Conservation (phyloP, 2,797 vertebrate species). For the Sciaenops ocellatus region DNA sequence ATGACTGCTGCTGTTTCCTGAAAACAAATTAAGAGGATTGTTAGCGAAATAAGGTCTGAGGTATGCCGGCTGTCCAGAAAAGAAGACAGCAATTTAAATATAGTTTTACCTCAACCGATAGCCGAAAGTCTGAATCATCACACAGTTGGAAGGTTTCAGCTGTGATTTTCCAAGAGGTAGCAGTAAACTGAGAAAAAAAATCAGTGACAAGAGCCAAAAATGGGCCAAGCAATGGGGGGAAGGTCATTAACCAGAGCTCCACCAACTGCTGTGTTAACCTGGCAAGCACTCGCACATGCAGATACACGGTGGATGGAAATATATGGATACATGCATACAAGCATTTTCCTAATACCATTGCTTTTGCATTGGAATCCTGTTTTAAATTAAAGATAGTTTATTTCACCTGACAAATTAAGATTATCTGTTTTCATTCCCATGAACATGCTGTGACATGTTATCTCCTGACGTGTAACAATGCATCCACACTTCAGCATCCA, state of each 20-base stretch:
- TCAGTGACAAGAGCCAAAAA: constrained; percentile 42
- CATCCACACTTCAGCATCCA: background rate
- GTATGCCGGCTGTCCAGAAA: constrained; percentile 4
- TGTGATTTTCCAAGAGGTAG: constrained; percentile 53
- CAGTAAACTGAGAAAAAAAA: constrained; percentile 52
- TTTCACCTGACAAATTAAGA: background rate
- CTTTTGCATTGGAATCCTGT: no score
- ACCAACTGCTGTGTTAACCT: constrained; percentile 54
- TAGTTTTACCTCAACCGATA: constrained; percentile 31
- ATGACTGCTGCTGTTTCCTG: constrained; percentile 18
- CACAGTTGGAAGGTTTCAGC: constrained; percentile 45
- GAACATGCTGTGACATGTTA: background rate
- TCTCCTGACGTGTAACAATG: background rate
- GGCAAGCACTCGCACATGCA: constrained; percentile 36
- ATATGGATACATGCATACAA: background rate
- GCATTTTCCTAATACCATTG: constrained; percentile 5
- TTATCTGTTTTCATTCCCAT: background rate
- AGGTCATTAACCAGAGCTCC: constrained; percentile 53
- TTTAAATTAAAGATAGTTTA: background rate
- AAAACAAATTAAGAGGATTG: constrained; percentile 33
- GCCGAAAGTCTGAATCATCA: constrained; percentile 47
- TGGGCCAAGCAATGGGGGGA: constrained; percentile 41
- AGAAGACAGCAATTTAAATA: constrained; percentile 18
- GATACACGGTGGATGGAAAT: constrained; percentile 8
- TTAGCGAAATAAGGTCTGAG: constrained; percentile 17